These are phyloP conservation scores for Ploceus nigricollis DNA, from an alignment of 2,113 vertebrate genomes.

Conservation along the genomic window DNA sequence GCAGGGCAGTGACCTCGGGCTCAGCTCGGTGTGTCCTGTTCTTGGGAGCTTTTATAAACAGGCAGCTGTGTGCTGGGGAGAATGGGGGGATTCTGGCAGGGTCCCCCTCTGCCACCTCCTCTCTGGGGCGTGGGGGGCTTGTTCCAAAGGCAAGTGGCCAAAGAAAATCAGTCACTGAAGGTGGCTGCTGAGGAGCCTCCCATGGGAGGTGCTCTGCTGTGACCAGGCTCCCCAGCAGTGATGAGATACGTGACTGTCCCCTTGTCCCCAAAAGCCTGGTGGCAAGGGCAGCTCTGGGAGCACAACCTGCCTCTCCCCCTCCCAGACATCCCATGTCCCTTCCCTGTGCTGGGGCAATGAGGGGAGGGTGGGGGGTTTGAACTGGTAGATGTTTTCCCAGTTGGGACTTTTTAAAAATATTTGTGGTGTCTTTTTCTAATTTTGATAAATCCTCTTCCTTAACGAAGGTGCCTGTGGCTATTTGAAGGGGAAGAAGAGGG, in stretches of 20 bases:
- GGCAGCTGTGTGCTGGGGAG: background rate
- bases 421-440: conserved; percentile 20
- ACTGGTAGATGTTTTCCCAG: background rate
- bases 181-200: background rate
- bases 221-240: background rate
- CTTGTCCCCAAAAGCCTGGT: background rate
- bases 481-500: rapidly evolving
- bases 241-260: background rate
- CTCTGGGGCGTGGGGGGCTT: background rate
- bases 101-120: background rate
- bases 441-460: conserved; percentile 35
- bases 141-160: background rate
- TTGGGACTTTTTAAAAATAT: background rate
- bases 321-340: background rate
- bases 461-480: background rate
- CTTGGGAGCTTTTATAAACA: background rate
- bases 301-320: background rate
- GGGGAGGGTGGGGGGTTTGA: background rate
- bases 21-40: background rate
- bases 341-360: background rate
- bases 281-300: background rate
- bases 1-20: background rate
- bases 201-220: background rate
- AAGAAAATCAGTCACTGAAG: background rate
- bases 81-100: background rate